Evolutionary conservation across 2,888 invertebrate genomes (phyloP), one percentile per base, ranked within the genome.

Genomic region (Pristionchus exspectatus): DNA sequence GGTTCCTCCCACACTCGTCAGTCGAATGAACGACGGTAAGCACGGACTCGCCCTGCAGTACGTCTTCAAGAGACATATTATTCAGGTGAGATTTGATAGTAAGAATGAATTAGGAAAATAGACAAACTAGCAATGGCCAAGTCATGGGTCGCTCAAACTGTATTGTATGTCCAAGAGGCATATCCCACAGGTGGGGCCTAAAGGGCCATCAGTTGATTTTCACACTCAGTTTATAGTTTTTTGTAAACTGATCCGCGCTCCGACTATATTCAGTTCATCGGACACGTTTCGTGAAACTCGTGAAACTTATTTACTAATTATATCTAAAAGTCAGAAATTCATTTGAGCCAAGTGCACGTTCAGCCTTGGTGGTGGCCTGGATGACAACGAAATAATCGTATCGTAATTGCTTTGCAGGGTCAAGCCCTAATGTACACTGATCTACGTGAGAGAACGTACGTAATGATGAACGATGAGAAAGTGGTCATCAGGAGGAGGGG

Each of bases 11-110:
- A 88, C 93, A 18, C 87, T 95, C 54, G 89, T 91, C 30, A 91
- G 91, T 89, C 87, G 93, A 83, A 95, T 95, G 93, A 92, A 91
- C 38, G 95, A 95, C 90, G 95, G 95, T 50, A 92, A 94, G 56
- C 95, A 95, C 89, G 93, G 94, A 93, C 92, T 91, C 33, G 95
- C 95, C 0, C 90, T 95, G 38, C 94, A 95, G 86, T 95, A 94
- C 90, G 93, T 93, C 93, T 96, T 98, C 95, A 97, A 98, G 95
- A 96, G 98, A 90, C 98, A 98, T 96, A 96, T 98, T 92, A 97
- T 98, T 77, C 97, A 97, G 91, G 97, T 89, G 30, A 59, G 44
- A 72, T 30, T 44, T 44, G 44, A 44, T 5, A 44, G 44, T 44
- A 5, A 30, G 12, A 7, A 14, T 14, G 30, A 72, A n/a, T 30